Percentiles rank a stretch among this genome's conserved stretches.
Evolutionary conservation across 1,140 invertebrate genomes (phyloP).

Genomic region (Onthophagus taurus): DNA sequence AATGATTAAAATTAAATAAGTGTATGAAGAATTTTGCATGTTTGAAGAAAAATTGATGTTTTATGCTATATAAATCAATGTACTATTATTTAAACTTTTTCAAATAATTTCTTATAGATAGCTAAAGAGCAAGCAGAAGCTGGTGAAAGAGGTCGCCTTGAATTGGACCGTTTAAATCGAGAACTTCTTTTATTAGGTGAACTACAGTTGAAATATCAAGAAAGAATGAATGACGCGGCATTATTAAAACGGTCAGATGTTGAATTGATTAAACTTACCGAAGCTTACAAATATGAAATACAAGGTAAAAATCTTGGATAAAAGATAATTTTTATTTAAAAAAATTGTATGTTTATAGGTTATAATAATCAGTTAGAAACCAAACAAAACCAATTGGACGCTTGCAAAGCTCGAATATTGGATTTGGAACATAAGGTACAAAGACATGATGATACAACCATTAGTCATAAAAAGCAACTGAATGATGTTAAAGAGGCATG

Average conservation of each 20-base stretch:
- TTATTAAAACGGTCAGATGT: slow-evolving; percentile 34
- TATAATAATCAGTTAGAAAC: slow-evolving; percentile 25
- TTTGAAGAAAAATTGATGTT: no score
- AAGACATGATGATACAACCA: slow-evolving; percentile 41
- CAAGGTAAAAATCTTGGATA: slow-evolving; percentile 11
- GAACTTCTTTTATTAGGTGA: slow-evolving; percentile 39
- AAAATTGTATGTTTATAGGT: slow-evolving; percentile 24
- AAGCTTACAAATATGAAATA: slow-evolving; percentile 40
- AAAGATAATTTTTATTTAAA: slow-evolving; percentile 23
- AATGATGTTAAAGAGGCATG: slow-evolving; percentile 45
- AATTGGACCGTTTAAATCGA: slow-evolving; percentile 35
- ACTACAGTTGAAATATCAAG: slow-evolving; percentile 41
- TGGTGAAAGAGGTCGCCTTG: slow-evolving; percentile 32
- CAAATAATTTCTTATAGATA: slow-evolving; percentile 22
- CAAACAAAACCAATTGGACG: slow-evolving; percentile 39
- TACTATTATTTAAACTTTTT: no score
- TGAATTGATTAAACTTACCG: slow-evolving; percentile 37
- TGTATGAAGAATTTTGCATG: no score
- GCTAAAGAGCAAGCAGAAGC: slow-evolving; percentile 32
- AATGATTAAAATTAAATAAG: no score
- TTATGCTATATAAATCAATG: no score
- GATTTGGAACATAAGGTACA: slow-evolving; percentile 42
- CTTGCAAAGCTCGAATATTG: slow-evolving; percentile 38
- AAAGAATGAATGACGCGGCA: slow-evolving; percentile 39
- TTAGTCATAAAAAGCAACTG: slow-evolving; percentile 43